Conservation (phyloP, 2,797 vertebrate genomes). For the Aphelocoma californica region DNA sequence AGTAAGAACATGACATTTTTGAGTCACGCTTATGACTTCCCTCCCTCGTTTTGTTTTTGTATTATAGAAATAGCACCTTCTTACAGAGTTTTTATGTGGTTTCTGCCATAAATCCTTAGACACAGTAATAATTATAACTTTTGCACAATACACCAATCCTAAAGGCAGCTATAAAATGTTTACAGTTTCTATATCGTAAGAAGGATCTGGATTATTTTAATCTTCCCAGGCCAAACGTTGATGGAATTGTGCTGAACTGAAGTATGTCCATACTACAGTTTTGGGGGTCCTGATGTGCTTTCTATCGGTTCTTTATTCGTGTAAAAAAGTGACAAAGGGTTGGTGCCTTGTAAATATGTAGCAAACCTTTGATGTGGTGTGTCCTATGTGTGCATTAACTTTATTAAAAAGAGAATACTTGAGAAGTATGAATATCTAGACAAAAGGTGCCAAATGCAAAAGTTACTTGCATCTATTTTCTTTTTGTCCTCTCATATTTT, state of each 20-base stretch:
- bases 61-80: constrained; percentile 82
- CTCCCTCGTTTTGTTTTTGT: constrained; percentile 74
- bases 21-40: constrained; percentile 65
- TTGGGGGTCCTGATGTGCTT: constrained; percentile 68
- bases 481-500: constrained; percentile 71
- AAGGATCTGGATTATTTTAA: constrained; percentile 79
- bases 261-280: constrained; percentile 76
- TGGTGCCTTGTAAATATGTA: constrained; percentile 86
- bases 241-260: constrained; percentile 75
- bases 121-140: constrained; percentile 82
- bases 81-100: constrained; percentile 80
- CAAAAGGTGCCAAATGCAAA: constrained; percentile 81
- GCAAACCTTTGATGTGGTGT: constrained; percentile 77
- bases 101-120: constrained; percentile 80
- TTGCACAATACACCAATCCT: constrained; percentile 94
- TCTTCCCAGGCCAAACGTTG: constrained; percentile 79
- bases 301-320: constrained; percentile 74
- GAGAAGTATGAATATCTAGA: constrained; percentile 78
- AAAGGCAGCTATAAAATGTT: constrained; percentile 96
- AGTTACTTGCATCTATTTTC: constrained; percentile 74
- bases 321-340: constrained; percentile 76
- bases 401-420: constrained; percentile 80
- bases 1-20: constrained; percentile 69
- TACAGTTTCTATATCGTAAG: constrained; percentile 82
- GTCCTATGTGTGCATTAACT: constrained; percentile 80